Conservation (phyloP, 2,797 vertebrate species). For the Ctenopoma kingsleyae region DNA sequence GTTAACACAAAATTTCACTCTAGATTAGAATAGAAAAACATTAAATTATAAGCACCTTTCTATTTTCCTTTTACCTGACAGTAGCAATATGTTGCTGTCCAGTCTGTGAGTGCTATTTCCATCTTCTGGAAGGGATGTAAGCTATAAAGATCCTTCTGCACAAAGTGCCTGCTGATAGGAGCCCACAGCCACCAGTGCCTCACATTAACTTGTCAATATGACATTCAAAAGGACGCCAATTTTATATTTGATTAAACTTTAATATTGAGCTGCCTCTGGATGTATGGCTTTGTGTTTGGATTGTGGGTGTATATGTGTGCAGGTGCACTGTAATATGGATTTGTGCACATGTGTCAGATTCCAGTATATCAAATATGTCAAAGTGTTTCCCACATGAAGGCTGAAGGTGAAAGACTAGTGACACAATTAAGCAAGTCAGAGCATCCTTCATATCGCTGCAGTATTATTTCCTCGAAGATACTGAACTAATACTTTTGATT, state of each 20-base stretch:
- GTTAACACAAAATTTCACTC: conserved; percentile 20
- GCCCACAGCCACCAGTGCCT: conserved; percentile 19
- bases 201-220: conserved; percentile 57
- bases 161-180: conserved; percentile 37
- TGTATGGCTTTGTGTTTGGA: conserved; percentile 1
- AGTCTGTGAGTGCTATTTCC: conserved; percentile 31
- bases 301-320: not conserved
- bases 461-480: conserved; percentile 78
- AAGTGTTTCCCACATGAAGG: conserved; percentile 35
- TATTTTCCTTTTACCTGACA: conserved; percentile 29
- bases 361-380: conserved; percentile 47
- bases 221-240: conserved; percentile 47
- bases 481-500: conserved; percentile 85
- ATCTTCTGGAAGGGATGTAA: conserved; percentile 3
- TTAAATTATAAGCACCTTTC: conserved; percentile 7
- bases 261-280: conserved; percentile 34
- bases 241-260: conserved; percentile 59
- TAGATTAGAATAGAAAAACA: conserved; percentile 24
- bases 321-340: not conserved
- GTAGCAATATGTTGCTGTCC: conserved; percentile 21
- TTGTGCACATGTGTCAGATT: not conserved
- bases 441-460: conserved; percentile 63
- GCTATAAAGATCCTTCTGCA: conserved; percentile 48
- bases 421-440: conserved; percentile 55
- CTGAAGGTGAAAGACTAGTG: conserved; percentile 50